Conservation (phyloP, 2,113 vertebrate species). For the Oenanthe melanoleuca region DNA sequence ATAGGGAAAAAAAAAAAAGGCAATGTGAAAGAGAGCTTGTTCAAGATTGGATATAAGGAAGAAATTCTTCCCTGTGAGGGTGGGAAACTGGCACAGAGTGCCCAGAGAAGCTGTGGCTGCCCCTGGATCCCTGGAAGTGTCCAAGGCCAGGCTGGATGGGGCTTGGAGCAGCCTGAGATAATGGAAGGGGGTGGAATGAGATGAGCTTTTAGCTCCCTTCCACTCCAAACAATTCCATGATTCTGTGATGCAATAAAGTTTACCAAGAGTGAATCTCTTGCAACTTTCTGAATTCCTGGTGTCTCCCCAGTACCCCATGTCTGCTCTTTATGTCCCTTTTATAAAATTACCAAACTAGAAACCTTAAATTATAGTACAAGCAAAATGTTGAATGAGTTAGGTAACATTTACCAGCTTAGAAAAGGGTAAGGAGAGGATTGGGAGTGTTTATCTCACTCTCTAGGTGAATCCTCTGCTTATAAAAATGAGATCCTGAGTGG, state of each 20-base stretch:
- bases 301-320: accelerated
- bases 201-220: background rate
- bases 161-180: accelerated
- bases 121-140: background rate
- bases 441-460: background rate
- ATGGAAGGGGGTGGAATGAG: accelerated
- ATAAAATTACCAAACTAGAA: background rate
- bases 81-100: accelerated
- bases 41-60: background rate
- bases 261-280: background rate
- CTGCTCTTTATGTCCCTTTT: background rate
- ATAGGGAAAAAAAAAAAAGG: background rate
- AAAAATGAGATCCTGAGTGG: background rate
- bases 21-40: background rate
- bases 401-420: background rate
- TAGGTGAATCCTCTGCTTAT: background rate
- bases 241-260: background rate
- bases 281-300: background rate
- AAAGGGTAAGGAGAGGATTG: background rate
- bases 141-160: accelerated
- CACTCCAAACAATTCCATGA: background rate
- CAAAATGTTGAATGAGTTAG: background rate
- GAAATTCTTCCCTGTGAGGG: background rate
- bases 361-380: background rate
- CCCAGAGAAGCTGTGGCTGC: background rate